Percentiles rank a stretch among this genome's conserved stretches.
phyloP scores from a whole-genome alignment of 2,113 vertebrate species.

The Podarcis raffonei region DNA sequence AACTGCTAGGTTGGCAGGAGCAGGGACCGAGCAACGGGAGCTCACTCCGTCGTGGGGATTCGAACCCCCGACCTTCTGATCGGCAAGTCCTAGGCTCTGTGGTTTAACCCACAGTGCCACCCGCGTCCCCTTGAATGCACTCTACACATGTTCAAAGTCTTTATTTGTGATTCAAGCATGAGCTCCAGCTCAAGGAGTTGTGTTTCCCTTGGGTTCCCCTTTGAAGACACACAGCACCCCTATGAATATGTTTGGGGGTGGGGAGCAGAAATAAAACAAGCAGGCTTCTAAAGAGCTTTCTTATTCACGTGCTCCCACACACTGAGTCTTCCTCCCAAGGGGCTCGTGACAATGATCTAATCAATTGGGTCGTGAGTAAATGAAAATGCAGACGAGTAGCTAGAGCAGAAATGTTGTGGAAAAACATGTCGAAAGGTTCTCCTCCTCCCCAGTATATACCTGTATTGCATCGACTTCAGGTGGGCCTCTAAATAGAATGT shows the following conservation, averaged over 20 bases:
- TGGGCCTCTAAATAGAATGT: slow-evolving; percentile 81
- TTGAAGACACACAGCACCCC: background rate
- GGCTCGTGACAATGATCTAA: slow-evolving; percentile 55
- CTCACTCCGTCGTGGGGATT: too few species aligned
- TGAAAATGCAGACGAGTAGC: slow-evolving; percentile 62
- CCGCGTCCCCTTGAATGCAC: too few species aligned
- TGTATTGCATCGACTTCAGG: slow-evolving; percentile 72
- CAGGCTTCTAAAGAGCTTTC: slow-evolving; percentile 43
- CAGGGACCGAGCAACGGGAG: too few species aligned
- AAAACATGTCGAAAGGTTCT: slow-evolving; percentile 13
- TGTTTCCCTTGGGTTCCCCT: background rate
- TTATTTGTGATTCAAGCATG: background rate
- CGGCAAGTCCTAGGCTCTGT: too few species aligned
- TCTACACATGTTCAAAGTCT: background rate
- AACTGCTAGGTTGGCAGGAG: too few species aligned
- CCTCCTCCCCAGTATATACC: slow-evolving; percentile 72
- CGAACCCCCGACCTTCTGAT: too few species aligned
- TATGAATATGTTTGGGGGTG: too few species aligned
- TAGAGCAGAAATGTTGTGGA: slow-evolving; percentile 43
- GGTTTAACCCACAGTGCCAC: too few species aligned
- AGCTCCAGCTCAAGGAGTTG: background rate
- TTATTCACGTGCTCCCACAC: slow-evolving; percentile 47
- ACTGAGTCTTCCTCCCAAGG: slow-evolving; percentile 36
- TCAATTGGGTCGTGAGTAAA: slow-evolving; percentile 57
- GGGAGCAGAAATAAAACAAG: background rate